These are phyloP conservation scores for Tachuris rubrigastra DNA, from an alignment of 2,113 vertebrate genomes.

Conservation along the genomic window DNA sequence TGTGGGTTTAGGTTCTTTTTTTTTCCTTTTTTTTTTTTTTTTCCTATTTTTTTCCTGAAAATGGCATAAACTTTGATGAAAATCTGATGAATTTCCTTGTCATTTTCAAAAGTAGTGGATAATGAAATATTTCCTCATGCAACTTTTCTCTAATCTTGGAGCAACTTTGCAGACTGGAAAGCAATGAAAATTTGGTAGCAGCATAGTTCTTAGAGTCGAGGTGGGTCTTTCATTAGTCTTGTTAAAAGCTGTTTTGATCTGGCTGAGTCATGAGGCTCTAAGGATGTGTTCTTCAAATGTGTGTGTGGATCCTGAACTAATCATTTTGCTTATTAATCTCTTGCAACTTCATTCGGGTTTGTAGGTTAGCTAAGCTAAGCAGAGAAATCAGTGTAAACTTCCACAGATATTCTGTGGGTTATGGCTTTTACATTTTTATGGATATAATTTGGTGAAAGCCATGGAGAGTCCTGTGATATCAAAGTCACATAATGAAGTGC, in stretches of 20 bases:
- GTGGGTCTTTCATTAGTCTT: not conserved
- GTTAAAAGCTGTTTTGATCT: not conserved
- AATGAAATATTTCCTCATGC: not conserved
- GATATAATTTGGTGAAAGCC: not conserved
- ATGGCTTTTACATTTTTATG: not conserved
- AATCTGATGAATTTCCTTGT: not conserved
- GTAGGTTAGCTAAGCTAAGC: not conserved
- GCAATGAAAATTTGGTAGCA: not conserved
- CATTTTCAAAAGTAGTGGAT: not conserved
- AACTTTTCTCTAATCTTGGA: not conserved
- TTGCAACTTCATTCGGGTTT: not conserved
- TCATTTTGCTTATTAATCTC: not conserved
- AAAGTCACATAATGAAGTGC: not conserved
- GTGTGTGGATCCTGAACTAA: not conserved
- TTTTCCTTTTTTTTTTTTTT: no score
- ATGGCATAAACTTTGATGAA: not conserved
- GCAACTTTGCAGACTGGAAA: not conserved
- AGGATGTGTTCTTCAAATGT: not conserved
- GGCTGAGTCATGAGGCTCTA: not conserved
- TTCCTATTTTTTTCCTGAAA: not conserved
- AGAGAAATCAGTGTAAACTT: not conserved
- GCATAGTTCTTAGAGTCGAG: not conserved
- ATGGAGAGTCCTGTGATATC: not conserved
- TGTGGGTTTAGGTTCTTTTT: no score
- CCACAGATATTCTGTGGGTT: not conserved